Evolutionary conservation across 2,113 vertebrate genomes (phyloP), one percentile per base, ranked within the genome.

Genomic region (Brachyhypopomus gauderio): DNA sequence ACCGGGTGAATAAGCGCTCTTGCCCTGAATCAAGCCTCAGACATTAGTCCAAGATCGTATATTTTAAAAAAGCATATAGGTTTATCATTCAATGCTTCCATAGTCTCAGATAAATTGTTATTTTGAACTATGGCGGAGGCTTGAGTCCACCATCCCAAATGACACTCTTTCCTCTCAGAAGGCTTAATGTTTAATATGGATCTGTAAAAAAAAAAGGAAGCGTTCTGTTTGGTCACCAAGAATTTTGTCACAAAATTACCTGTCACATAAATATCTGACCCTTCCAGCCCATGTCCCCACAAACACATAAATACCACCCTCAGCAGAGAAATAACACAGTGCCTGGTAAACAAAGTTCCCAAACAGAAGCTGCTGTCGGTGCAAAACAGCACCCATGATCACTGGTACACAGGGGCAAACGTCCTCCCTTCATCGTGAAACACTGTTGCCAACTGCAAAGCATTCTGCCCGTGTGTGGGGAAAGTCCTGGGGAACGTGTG

Each of bases 131-230:
- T 41, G n/a, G 11, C 17, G 60, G 38, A n/a, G 41, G 9, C 45
- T 69, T 77, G 16, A 20, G 30, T 36, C n/a, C 19, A 22, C 19
- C 27, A 30, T 4, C 30, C 5, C 36, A 30, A 77, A n/a, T 70
- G 56, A 27, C 34, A 7, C 60, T 17, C 71, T 17, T 71, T 58
- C 25, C 38, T 34, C 55, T 38, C 36, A n/a, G 36, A 16, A 71
- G 59, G 59, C 34, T 27, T 60, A 27, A 71, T 60, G 78, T 80
- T 80, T 55, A 80, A 56, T 80, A 27, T 73, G 72, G 23, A 27
- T 36, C 64, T 67, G 64, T 38, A 67, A 67, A 67, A 41, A 9
- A 67, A 67, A 67, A 41, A 9, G n/a, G 41, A 41, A 41, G 36
- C 41, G 66, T 34, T 22, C 16, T 70, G 19, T 70, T 52, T 52